A percentile compares a stretch with the other conserved stretches of the same genome.
These are phyloP conservation scores for Lethenteron reissneri DNA, from an alignment of 2,113 vertebrate genomes.

Conservation along the genomic window DNA sequence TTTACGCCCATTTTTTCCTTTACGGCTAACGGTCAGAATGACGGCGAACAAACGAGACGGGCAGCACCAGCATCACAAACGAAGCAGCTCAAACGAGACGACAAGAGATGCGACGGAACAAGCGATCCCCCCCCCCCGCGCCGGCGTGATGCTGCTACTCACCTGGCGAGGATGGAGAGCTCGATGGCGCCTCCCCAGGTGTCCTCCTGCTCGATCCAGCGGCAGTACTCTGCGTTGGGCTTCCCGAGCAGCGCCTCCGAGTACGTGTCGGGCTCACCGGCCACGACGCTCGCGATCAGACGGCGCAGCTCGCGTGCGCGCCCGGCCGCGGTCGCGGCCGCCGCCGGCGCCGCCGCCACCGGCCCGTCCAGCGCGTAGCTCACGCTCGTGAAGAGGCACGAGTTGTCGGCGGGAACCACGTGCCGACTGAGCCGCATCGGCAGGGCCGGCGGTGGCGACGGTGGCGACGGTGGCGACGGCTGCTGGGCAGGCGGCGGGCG, in stretches of 20 bases:
- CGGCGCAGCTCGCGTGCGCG: slow-evolving; percentile 45
- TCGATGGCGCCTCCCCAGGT: slow-evolving; percentile 96
- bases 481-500: slow-evolving; percentile 18
- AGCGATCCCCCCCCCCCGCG: no score
- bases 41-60: no score
- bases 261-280: slow-evolving; percentile 53
- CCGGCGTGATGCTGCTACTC: not conserved
- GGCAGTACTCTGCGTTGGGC: slow-evolving; percentile 65
- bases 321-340: slow-evolving; percentile 15
- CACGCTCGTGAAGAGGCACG: slow-evolving; percentile 91
- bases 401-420: slow-evolving; percentile 78
- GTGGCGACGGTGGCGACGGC: slow-evolving; percentile 23
- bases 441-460: slow-evolving; percentile 19
- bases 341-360: slow-evolving; percentile 53
- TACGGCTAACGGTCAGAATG: no score
- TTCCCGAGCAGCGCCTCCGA: slow-evolving; percentile 73
- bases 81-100: no score
- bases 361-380: slow-evolving; percentile 78
- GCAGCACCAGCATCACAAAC: no score
- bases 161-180: slow-evolving; percentile 69
- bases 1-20: no score
- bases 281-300: slow-evolving; percentile 77
- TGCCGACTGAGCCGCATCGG: slow-evolving; percentile 35
- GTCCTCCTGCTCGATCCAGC: slow-evolving; percentile 66
- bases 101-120: no score